Evolutionary conservation across 2,888 invertebrate genomes (phyloP), one percentile per base, ranked within the genome.

Genomic region (Hipparchia sbordonii): DNA sequence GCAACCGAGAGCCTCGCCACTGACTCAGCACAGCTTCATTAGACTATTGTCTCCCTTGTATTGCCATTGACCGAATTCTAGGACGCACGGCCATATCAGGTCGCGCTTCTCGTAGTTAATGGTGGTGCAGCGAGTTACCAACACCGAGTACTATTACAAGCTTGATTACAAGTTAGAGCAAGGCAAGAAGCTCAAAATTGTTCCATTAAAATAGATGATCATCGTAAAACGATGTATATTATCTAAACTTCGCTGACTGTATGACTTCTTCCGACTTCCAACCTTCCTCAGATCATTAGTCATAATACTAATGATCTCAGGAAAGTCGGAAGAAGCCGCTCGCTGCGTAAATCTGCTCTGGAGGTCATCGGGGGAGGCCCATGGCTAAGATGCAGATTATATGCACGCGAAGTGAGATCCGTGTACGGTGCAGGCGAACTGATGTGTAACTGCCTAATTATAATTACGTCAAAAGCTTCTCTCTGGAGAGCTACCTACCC

Each of bases 21-120:
- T 71, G 62, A 71, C 57, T 73, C 72, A 59, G 39, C 52, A 51
- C 67, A 67, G 67, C 63, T 73, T 67, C 63, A 59, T 71, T 73
- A 73, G 68, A 59, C 45, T 54, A 71, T 71, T 66, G 71, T 59
- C 67, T 73, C 51, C 73, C 73, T 73, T 73, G 63, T 73, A 73
- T 68, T 73, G 73, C 67, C 46, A 46, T 67, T 68, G 73, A 60
- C 73, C 73, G 67, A 73, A 65, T 71, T 73, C 63, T 54, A 8
- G 10, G 45, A 59, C 12, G 46, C 9, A 4, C 12, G 6, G 46
- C 59, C 65, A 33, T 52, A n/a, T 13, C n/a, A 9, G 59, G 54
- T n/a, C 9, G 33, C 51, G 33, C 23, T 65, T 10, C 51, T 65
- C 5, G 23, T 65, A 23, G 23, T 1, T 23, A 33, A 10, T 33